Evolutionary conservation across 2,888 invertebrate species (phyloP), one percentile per base, ranked within the genome.

Genomic region (Polymixis lichenea): DNA sequence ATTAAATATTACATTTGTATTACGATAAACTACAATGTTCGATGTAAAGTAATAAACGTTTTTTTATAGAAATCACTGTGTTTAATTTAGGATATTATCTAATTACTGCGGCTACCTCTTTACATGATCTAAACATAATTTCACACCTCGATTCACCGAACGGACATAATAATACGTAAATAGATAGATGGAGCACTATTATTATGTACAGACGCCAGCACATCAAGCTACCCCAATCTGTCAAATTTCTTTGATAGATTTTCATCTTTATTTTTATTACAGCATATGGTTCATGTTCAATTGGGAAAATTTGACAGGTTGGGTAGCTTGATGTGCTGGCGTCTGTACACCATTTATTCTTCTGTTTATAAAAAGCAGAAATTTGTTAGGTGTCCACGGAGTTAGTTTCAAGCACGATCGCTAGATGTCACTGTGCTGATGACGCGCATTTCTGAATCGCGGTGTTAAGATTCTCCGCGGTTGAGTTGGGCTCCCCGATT

Each of bases 11-110:
- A 78, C 22, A 77, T 80, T 80, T 84, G 67, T 85, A 80, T 75
- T 82, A 82, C n/a, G 15, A 38, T 82, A 75, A 78, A 79, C n/a
- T 78, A 74, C 58, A 78, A 75, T 77, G 73, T 80, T 85, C 70
- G 75, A 78, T 84, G 67, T 79, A 73, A 53, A 75, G 28, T 51
- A 84, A 87, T 88, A 88, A 89, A 89, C 62, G 83, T 86, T 85
- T 86, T 85, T 87, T 83, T 82, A 60, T 62, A 76, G 25, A 70
- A 75, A 65, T 38, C 8, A 11, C 11, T 56, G 60, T n/a, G 77
- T 77, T 58, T 72, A 56, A 74, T 83, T 77, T 28, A 25, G 25
- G 9, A 43, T 62, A 17, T 22, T 38, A 61, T 32, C n/a, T n/a
- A n/a, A 2, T 8, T 17, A 38, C n/a, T 9, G 3, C 17, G 0